Base-by-base conservation (phyloP, 2,113 vertebrate species). In the Chamaea fasciata region DNA sequence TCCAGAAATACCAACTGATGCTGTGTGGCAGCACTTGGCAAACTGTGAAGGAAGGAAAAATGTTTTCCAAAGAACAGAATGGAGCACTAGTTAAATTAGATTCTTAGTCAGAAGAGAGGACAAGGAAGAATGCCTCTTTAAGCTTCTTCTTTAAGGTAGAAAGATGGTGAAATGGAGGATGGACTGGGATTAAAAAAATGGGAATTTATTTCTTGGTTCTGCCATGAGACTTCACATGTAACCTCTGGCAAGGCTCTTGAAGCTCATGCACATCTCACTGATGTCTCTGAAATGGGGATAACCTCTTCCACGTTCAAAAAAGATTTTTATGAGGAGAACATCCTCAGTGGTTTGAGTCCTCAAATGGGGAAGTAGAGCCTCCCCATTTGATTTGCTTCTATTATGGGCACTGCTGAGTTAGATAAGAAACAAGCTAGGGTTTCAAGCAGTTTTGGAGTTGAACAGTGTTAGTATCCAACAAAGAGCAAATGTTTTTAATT, bases 401-500 rank as follows among this genome's bases (percentile, higher is more conserved):
- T 31, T 84, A 89, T 3, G 16, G n/a, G n/a, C 53, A 87, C 26
- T 0, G 2, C 76, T 64, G 64, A 78, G 67, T 74, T 86, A 87
- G 50, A 83, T 75, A 94, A 90, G 73, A 50, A 77, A 35, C 52
- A 70, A 81, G 53, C 21, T 39, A 80, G 90, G 35, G 84, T 94
- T 95, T 88, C 71, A 85, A 91, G 65, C 41, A 42, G 47, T 67
- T 90, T 73, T 68, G 33, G 79, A 95, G 47, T 28, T 52, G 41
- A 90, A 68, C 68, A 33, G 56, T 28, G 26, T 39, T 92, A 76
- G 52, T 81, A 83, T 78, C 89, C 76, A 39, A 71, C 76, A 64
- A 95, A 89, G 76, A 87, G n/a, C 31, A 89, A 92, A 92, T 78
- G 41, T 92, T 97, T 95, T 91, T 16, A 73, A 75, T 52, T 10